Conservation (phyloP, 2,113 vertebrate genomes). For the Callopanchax toddi region DNA sequence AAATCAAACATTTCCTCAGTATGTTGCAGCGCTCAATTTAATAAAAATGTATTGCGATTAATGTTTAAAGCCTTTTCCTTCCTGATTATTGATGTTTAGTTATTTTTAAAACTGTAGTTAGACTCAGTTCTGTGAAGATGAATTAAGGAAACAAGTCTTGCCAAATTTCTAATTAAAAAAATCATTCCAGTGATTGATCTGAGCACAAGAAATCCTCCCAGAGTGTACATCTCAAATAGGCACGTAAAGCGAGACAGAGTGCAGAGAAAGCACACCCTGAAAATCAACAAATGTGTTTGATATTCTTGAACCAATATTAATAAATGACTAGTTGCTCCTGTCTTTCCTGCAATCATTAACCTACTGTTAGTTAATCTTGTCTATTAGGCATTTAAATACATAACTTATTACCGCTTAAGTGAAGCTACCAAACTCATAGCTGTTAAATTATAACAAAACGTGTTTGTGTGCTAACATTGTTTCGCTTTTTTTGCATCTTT, state of each 20-base stretch:
- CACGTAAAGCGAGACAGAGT: slow-evolving; percentile 30
- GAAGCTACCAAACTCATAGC: not conserved
- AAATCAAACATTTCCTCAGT: not conserved
- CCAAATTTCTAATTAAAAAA: not conserved
- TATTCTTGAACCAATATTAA: slow-evolving; percentile 42
- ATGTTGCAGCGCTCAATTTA: too few species aligned
- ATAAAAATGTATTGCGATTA: too few species aligned
- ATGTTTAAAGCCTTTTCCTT: not conserved
- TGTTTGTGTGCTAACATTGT: not conserved
- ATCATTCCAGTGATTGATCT: too few species aligned
- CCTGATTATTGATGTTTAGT: not conserved
- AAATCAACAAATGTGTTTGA: slow-evolving; percentile 39
- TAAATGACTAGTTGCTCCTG: slow-evolving; percentile 20
- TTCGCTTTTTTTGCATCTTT: not conserved
- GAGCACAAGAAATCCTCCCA: not conserved
- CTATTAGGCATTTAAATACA: slow-evolving; percentile 5
- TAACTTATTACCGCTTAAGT: not conserved
- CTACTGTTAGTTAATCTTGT: slow-evolving; percentile 9
- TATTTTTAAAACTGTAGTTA: not conserved
- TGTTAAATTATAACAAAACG: not conserved
- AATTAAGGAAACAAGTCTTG: not conserved
- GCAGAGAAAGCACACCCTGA: slow-evolving; percentile 38
- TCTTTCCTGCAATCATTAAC: slow-evolving; percentile 52
- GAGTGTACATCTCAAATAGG: not conserved
- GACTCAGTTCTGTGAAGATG: not conserved